Base-by-base conservation (phyloP, 2,113 vertebrate genomes). In the Hippocampus barbouri region DNA sequence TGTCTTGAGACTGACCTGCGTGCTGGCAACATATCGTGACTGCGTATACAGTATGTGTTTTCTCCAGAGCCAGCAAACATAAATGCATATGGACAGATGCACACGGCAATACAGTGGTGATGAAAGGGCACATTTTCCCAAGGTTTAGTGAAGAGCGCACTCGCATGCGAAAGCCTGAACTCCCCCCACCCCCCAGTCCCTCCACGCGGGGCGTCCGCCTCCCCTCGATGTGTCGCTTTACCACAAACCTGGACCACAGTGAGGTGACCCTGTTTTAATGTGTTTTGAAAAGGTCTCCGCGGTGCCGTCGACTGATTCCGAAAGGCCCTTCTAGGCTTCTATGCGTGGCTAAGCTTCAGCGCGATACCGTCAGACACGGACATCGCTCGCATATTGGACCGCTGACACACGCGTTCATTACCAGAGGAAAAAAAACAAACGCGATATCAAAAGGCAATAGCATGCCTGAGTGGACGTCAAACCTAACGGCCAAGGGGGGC, bases 251-350 rank as follows among this genome's bases (percentile, higher is more conserved):
- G 73, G 61, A 69, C 76, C 70, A 59, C 79, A 41, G 82, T 86
- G 83, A 89, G 81, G 78, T 87, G 87, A 89, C 85, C 85, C 86
- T 76, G 72, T 78, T 86, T 85, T 91, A 91, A 89, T 88, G 76
- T 73, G 81, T 79, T 81, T 73, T 88, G 89, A 91, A 91, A 91
- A 91, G 88, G 87, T 91, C 77, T 23, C 78, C 23, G 61, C 62
- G 54, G 82, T 87, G 65, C 70, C 85, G 85, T 84, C 86, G 80
- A 82, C 78, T 85, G 84, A 82, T 81, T 87, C 78, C 86, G 84
- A 87, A 89, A 87, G 88, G 66, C 78, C 86, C 86, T 88, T 74
- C 80, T n/a, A 84, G 89, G 84, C 79, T 81, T 72, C 66, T 78
- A 79, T 83, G 83, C 85, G 83, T 82, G 85, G 84, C 74, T 76